phyloP scores from a whole-genome alignment of 92 coral and sea anemone genomes.

The Zoanthus sociatus region DNA sequence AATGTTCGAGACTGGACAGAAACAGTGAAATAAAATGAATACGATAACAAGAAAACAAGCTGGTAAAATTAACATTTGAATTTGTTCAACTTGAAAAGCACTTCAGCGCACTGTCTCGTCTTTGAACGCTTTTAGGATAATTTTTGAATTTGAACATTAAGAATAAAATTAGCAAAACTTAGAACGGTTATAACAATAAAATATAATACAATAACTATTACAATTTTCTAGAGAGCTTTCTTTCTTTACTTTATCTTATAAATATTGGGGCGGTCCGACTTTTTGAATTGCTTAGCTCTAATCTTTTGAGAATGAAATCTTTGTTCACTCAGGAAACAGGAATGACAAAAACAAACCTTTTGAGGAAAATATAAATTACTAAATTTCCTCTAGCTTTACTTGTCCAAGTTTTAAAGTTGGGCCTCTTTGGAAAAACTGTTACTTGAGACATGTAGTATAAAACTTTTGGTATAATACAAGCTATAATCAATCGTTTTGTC shows the following conservation, averaged over 20 bases:
- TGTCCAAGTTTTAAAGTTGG: not conserved
- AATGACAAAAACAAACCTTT: constrained; percentile 40
- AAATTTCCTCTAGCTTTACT: constrained; percentile 10
- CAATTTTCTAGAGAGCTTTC: constrained; percentile 41
- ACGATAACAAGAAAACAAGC: not conserved
- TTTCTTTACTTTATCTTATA: constrained; percentile 48
- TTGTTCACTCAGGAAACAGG: constrained; percentile 48
- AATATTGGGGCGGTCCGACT: constrained; percentile 52
- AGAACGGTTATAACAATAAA: constrained; percentile 38
- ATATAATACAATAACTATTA: constrained; percentile 49
- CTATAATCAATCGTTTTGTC: constrained; percentile 27
- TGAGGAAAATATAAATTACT: constrained; percentile 12
- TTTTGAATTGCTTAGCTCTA: constrained; percentile 35
- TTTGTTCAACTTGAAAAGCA: constrained; percentile 38
- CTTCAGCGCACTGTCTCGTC: constrained; percentile 20
- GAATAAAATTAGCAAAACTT: constrained; percentile 41
- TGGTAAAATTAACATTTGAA: constrained; percentile 16
- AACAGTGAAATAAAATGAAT: not conserved
- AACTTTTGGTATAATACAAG: constrained; percentile 38
- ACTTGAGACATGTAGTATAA: constrained; percentile 33
- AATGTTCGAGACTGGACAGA: not conserved
- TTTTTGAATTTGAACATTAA: constrained; percentile 6
- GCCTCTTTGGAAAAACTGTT: not conserved
- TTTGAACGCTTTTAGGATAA: constrained; percentile 9
- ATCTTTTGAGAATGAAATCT: constrained; percentile 43